Conservation (phyloP, 2,113 vertebrate genomes). For the Cryptotis parvus region DNA sequence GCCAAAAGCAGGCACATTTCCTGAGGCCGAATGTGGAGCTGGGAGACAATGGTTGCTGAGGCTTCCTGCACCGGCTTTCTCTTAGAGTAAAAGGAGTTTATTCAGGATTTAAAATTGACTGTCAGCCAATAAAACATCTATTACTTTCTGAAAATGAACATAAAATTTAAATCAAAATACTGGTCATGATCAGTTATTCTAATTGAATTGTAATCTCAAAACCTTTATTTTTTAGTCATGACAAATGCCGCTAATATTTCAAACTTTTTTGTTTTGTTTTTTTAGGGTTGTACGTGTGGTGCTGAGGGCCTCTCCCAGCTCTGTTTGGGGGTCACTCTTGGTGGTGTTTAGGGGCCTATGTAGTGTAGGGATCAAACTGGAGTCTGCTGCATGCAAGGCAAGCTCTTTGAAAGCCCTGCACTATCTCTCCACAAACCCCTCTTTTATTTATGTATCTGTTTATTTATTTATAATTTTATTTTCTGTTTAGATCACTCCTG, state of each 20-base stretch:
- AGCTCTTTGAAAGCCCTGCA: no score
- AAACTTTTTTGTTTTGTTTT: neutral
- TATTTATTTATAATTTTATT: no score
- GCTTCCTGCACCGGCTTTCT: neutral
- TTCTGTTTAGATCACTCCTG: no score
- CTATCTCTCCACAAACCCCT: no score
- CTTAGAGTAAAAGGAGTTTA: constrained; percentile 30
- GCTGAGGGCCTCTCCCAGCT: no score
- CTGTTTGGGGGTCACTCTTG: no score
- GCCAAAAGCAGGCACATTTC: neutral
- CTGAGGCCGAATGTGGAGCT: neutral
- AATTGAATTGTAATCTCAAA: constrained; percentile 43
- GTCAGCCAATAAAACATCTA: constrained; percentile 36
- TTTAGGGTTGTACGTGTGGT: no score
- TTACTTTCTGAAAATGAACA: constrained; percentile 59
- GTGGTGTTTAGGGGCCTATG: no score
- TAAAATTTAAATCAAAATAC: constrained; percentile 21
- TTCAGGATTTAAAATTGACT: constrained; percentile 57
- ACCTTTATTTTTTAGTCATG: neutral
- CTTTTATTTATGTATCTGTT: no score
- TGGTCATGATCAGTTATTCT: constrained; percentile 45
- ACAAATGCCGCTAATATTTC: neutral
- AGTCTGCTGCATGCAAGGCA: no score
- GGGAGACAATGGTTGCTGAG: neutral
- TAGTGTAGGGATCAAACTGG: no score